These are phyloP conservation scores for Drosophila tani DNA, from an alignment of 1,140 invertebrate genomes.

Conservation along the genomic window DNA sequence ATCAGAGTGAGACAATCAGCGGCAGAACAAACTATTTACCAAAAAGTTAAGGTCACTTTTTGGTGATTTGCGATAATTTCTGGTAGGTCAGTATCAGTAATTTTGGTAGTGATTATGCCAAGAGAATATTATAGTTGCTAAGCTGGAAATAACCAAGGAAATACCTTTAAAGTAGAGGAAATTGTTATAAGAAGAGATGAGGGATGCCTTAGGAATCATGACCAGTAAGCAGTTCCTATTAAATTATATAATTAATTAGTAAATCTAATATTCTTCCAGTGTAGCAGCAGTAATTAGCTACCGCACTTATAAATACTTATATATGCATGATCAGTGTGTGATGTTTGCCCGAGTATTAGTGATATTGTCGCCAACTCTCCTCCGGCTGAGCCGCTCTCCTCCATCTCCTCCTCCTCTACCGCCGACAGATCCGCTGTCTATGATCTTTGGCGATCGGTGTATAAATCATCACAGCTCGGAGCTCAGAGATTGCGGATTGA, in stretches of 20 bases:
- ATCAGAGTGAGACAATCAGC: conserved; percentile 8
- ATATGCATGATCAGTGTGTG: conserved; percentile 17
- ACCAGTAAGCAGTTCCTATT: neutral
- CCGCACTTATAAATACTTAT: conserved; percentile 12
- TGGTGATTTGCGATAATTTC: conserved; percentile 2
- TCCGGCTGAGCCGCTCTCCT: neutral
- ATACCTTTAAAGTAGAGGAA: neutral
- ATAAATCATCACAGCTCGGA: conserved; percentile 61
- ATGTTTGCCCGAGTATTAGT: conserved; percentile 17
- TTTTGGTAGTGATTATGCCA: conserved; percentile 2
- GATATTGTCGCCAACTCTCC: conserved; percentile 41
- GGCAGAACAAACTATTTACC: conserved; percentile 14
- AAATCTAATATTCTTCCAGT: conserved; percentile 19
- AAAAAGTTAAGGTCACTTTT: conserved; percentile 12
- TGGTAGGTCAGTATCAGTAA: conserved; percentile 20
- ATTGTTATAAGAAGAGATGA: neutral
- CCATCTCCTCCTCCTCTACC: neutral
- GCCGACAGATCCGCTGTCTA: conserved; percentile 16
- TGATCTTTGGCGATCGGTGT: conserved; percentile 51
- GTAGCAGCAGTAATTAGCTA: conserved; percentile 32
- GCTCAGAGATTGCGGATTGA: conserved; percentile 30
- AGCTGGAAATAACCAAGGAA: neutral
- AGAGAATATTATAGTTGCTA: conserved; percentile 2
- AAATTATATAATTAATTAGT: too few species aligned
- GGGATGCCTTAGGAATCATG: neutral